Percentiles rank a stretch among this genome's conserved stretches.
Conservation (phyloP, 2,797 vertebrate genomes). For the Anguilla megastoma region DNA sequence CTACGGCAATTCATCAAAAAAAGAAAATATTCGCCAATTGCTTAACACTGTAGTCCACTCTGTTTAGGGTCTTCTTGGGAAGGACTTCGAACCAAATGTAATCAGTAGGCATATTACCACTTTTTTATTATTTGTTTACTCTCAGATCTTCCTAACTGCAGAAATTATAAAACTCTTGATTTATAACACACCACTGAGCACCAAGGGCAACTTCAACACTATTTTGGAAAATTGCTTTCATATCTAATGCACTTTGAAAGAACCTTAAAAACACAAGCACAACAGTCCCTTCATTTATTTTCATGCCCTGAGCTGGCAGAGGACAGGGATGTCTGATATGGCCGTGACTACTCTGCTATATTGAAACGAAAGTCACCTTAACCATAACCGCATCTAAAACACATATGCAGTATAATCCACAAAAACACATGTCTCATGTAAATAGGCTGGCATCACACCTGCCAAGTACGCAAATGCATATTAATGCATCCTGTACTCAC, state of each 20-base stretch:
- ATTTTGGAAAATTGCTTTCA: conserved; percentile 42
- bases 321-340: conserved; percentile 21
- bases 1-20: conserved; percentile 65
- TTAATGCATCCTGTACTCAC: background rate
- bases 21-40: conserved; percentile 68
- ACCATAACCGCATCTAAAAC: background rate
- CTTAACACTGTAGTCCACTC: conserved; percentile 69
- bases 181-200: conserved; percentile 58
- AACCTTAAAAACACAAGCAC: conserved; percentile 26
- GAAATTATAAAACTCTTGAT: conserved; percentile 73
- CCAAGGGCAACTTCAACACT: conserved; percentile 42
- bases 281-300: conserved; percentile 19
- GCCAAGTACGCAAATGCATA: background rate
- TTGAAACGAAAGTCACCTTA: conserved; percentile 20
- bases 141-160: conserved; percentile 74
- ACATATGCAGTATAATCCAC: background rate
- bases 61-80: conserved; percentile 68
- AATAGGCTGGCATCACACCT: background rate
- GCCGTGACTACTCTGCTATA: background rate
- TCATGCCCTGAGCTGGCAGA: conserved; percentile 11
- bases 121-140: conserved; percentile 62
- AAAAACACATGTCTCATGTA: background rate
- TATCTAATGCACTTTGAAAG: conserved; percentile 24
- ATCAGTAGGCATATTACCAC: conserved; percentile 78
- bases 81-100: conserved; percentile 65